These are phyloP conservation scores for Lasius platythorax DNA, from an alignment of 2,888 invertebrate genomes.

Conservation along the genomic window DNA sequence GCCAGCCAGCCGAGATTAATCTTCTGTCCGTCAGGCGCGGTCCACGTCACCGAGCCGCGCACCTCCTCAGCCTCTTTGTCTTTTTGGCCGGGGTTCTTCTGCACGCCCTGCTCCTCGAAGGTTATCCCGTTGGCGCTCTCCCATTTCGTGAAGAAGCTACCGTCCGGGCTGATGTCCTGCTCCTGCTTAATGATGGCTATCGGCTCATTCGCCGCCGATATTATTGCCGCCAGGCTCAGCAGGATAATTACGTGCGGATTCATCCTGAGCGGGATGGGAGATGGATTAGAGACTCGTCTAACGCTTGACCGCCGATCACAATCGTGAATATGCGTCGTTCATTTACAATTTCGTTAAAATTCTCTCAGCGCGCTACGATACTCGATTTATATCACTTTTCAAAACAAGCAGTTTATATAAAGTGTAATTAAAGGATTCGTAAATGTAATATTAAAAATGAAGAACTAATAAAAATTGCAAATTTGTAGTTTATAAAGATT, in stretches of 20 bases:
- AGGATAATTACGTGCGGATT: slow-evolving; percentile 51
- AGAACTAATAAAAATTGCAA: neutral
- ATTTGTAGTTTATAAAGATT: neutral
- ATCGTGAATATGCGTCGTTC: neutral
- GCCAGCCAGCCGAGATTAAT: slow-evolving; percentile 84
- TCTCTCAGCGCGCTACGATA: neutral
- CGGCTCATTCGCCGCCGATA: slow-evolving; percentile 63
- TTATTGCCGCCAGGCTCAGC: slow-evolving; percentile 52
- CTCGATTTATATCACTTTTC: neutral
- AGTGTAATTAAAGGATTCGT: neutral
- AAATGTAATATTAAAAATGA: neutral
- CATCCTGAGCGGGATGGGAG: slow-evolving; percentile 49
- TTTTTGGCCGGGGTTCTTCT: slow-evolving; percentile 81
- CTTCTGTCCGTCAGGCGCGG: slow-evolving; percentile 83
- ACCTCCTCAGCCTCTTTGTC: slow-evolving; percentile 81
- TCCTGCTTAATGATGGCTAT: slow-evolving; percentile 78
- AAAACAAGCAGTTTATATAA: neutral
- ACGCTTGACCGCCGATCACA: neutral
- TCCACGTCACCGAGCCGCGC: slow-evolving; percentile 84
- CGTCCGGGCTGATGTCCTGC: slow-evolving; percentile 79
- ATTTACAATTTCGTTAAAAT: neutral
- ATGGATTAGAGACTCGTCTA: slow-evolving; percentile 24
- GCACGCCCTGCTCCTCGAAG: slow-evolving; percentile 83
- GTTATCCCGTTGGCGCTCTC: slow-evolving; percentile 85
- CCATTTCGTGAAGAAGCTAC: slow-evolving; percentile 76